A percentile compares a stretch with the other conserved stretches of the same genome.
Conservation (phyloP, 2,113 vertebrate genomes). For the Isurus oxyrinchus region DNA sequence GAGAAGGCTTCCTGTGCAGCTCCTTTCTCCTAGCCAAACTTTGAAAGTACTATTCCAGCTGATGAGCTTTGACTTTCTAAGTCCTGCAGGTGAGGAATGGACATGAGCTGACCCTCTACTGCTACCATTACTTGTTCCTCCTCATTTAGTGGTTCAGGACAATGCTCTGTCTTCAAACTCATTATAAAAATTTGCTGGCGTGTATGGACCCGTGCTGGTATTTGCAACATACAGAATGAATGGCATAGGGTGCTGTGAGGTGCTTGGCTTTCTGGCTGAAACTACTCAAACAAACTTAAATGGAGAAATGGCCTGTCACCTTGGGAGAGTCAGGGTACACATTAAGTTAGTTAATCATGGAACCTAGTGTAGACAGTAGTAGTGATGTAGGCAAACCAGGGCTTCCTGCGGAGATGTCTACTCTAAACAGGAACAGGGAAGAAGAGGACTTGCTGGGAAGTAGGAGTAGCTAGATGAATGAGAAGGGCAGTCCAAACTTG, state of each 20-base stretch:
- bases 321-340: background rate
- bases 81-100: background rate
- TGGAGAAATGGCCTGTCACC: background rate
- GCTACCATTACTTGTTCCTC: background rate
- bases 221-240: background rate
- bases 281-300: background rate
- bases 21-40: too few species aligned
- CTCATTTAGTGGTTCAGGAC: background rate
- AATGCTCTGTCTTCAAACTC: background rate
- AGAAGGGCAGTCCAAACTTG: background rate
- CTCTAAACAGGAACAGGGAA: background rate
- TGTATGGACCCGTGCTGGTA: background rate
- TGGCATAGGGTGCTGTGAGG: background rate
- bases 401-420: background rate
- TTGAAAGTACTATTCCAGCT: too few species aligned
- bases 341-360: background rate
- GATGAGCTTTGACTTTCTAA: background rate
- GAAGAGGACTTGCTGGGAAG: background rate
- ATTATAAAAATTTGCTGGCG: background rate
- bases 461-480: background rate
- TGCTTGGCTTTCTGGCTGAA: background rate
- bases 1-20: too few species aligned
- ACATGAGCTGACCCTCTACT: background rate
- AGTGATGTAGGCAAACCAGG: background rate
- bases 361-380: background rate